These are phyloP conservation scores for Synaphobranchus kaupii DNA, from an alignment of 2,797 vertebrate genomes.

Conservation along the genomic window DNA sequence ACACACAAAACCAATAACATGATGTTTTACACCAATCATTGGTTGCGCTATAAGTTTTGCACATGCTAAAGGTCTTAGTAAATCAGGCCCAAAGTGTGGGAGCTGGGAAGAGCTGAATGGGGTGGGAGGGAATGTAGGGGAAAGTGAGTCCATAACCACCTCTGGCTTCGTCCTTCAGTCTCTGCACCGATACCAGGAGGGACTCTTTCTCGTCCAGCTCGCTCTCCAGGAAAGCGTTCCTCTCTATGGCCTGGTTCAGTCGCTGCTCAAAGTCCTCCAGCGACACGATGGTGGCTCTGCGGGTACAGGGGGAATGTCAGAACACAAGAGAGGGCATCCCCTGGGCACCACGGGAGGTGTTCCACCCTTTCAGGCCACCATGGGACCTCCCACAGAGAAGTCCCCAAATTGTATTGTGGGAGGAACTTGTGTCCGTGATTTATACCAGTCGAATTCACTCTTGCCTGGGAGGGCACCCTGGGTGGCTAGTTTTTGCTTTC, in stretches of 20 bases:
- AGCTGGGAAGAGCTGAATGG: neutral
- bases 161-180: slow-evolving; percentile 96
- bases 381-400: neutral
- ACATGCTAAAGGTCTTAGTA: too few relatives aligned
- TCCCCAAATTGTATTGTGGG: neutral
- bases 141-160: slow-evolving; percentile 63
- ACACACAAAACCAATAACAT: too few relatives aligned
- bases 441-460: neutral
- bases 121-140: neutral
- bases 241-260: slow-evolving; percentile 96
- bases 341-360: neutral
- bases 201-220: slow-evolving; percentile 98
- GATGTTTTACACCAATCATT: too few relatives aligned
- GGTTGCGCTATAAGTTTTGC: too few relatives aligned
- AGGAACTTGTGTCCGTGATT: neutral
- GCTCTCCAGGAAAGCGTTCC: slow-evolving; percentile 97
- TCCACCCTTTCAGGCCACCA: neutral
- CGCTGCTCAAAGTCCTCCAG: slow-evolving; percentile 97
- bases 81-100: neutral
- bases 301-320: slow-evolving; percentile 35
- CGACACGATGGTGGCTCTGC: slow-evolving; percentile 95
- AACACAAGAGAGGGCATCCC: neutral
- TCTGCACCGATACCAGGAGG: slow-evolving; percentile 91
- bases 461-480: neutral
- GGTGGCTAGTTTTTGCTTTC: neutral